Evolutionary conservation across 2,113 vertebrate genomes (phyloP), one percentile per base, ranked within the genome.

Genomic region (Helogale parvula): DNA sequence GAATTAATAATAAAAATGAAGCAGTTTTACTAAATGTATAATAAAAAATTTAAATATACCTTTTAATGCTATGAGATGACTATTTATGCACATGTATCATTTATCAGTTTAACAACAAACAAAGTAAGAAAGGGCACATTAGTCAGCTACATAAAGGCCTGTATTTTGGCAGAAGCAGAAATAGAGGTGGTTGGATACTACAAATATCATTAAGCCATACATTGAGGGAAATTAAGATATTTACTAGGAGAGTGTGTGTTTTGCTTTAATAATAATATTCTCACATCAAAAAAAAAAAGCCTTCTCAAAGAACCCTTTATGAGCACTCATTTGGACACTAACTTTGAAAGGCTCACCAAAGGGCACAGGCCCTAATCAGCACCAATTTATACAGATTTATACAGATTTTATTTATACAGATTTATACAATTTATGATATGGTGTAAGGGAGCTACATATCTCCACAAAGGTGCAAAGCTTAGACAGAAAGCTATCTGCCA

Each of bases 201-300:
- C 38, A 86, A 77, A 85, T 89, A 35, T 60, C 45, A 88, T 47
- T 31, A 95, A 89, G 17, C 33, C 41, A 94, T 41, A 89, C 80
- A 60, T 10, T 52, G 77, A 90, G 38, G 50, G 41, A 83, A 93
- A 94, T 52, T 45, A 76, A 72, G 79, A 45, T 52, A 68, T 81
- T 94, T 74, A 74, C 66, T 81, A 91, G 38, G 33, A 68, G 9
- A 68, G 16, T 45, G 9, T 57, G 15, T 19, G 11, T 71, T 93
- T 94, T 83, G 83, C 66, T 94, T 29, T 83, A 72, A 45, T 54
- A 82, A 80, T 74, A 77, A 38, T 89, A 25, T 83, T 90, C 54
- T 85, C 84, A 76, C 31, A 41, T 9, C 31, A 81, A 10, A 69
- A 65, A 79, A 93, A 94, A 31, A 95, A 72, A 79, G 31, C 25